Conservation (phyloP, 2,888 invertebrate species). For the Tachina lurida region DNA sequence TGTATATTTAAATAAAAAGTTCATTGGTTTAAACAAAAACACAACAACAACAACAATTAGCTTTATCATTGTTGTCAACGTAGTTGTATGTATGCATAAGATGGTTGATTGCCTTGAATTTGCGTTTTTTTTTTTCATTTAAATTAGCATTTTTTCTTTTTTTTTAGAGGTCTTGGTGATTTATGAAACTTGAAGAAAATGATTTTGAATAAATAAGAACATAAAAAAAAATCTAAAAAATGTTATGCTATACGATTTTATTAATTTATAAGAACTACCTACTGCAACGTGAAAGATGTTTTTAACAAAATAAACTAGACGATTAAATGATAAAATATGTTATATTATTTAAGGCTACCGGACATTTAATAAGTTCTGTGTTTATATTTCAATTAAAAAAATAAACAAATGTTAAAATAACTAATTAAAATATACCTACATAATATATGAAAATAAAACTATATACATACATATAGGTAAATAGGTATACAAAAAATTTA, state of each 20-base stretch:
- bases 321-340: conserved; percentile 30
- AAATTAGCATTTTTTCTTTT: conserved; percentile 48
- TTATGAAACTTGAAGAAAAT: conserved; percentile 29
- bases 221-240: conserved; percentile 7
- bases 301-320: conserved; percentile 6
- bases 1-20: conserved; percentile 38
- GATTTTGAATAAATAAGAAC: background rate
- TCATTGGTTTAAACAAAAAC: background rate
- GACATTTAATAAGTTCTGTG: conserved; percentile 29
- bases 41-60: background rate
- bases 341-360: conserved; percentile 15
- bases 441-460: conserved; percentile 12
- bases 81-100: background rate
- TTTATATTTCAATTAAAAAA: conserved; percentile 18
- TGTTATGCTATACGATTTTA: conserved; percentile 34
- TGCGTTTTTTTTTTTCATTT: conserved; percentile 35
- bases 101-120: conserved; percentile 40
- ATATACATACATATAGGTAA: conserved; percentile 16
- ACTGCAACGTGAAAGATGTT: background rate
- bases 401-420: conserved; percentile 40
- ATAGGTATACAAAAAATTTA: background rate
- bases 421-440: conserved; percentile 34
- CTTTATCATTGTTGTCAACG: conserved; percentile 7
- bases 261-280: background rate
- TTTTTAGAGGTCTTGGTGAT: conserved; percentile 33